phyloP scores from a whole-genome alignment of 2,888 invertebrate species.

The Phoenoteleia sp. region DNA sequence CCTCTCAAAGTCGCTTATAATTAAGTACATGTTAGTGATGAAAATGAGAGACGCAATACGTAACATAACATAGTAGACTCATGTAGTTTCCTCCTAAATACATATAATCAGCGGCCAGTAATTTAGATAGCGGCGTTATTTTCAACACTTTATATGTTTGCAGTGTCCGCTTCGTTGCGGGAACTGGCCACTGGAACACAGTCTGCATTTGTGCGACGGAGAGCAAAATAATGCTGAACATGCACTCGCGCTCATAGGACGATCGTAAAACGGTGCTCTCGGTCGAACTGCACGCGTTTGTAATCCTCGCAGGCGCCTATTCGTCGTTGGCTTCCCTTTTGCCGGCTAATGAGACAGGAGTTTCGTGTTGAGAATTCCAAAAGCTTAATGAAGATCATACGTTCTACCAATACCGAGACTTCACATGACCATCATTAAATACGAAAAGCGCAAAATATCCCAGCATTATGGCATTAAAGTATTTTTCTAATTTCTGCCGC shows the following conservation, averaged over 20 bases:
- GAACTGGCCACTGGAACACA: slow-evolving; percentile 52
- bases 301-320: slow-evolving; percentile 79
- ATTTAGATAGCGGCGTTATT: slow-evolving; percentile 82
- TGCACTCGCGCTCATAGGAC: slow-evolving; percentile 74
- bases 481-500: slow-evolving; percentile 25
- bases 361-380: slow-evolving; percentile 77
- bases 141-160: slow-evolving; percentile 78
- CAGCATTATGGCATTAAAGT: slow-evolving; percentile 13
- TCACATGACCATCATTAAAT: slow-evolving; percentile 37
- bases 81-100: slow-evolving; percentile 17
- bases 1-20: too few relatives aligned
- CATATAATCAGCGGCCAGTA: slow-evolving; percentile 75
- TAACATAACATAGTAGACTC: slow-evolving; percentile 30
- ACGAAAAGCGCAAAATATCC: slow-evolving; percentile 32
- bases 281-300: slow-evolving; percentile 83
- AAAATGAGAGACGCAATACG: slow-evolving; percentile 19
- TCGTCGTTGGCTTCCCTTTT: slow-evolving; percentile 65
- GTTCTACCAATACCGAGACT: slow-evolving; percentile 43
- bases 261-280: slow-evolving; percentile 83
- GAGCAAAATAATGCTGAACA: slow-evolving; percentile 82
- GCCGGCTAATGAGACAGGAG: slow-evolving; percentile 78
- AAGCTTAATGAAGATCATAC: slow-evolving; percentile 80
- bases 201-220: slow-evolving; percentile 67
- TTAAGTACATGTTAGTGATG: background rate
- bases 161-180: slow-evolving; percentile 68